A percentile compares a stretch with the other conserved stretches of the same genome.
Conservation (phyloP, 2,113 vertebrate species). For the Nerophis lumbriciformis region DNA sequence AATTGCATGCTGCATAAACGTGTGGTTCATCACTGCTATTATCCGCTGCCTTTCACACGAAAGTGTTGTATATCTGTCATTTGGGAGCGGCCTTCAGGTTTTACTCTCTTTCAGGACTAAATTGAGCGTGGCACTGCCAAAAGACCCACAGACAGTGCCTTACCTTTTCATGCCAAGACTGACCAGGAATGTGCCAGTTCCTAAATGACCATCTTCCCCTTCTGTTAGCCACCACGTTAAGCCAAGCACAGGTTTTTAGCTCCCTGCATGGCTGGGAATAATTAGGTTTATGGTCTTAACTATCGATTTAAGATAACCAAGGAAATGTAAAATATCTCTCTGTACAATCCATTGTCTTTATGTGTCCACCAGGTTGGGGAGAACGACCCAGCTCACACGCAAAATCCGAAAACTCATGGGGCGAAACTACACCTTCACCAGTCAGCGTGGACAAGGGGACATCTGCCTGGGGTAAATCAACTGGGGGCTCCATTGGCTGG, state of each 20-base stretch:
- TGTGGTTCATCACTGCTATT: not conserved
- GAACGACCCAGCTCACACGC: constrained; percentile 81
- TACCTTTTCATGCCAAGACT: constrained; percentile 32
- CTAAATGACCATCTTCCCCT: constrained; percentile 50
- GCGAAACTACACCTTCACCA: constrained; percentile 78
- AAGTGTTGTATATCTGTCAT: constrained; percentile 32
- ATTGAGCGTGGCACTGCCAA: constrained; percentile 48
- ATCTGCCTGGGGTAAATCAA: constrained; percentile 88
- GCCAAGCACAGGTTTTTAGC: constrained; percentile 28
- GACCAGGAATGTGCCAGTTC: constrained; percentile 41
- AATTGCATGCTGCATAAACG: not conserved
- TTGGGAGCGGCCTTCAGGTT: constrained; percentile 37
- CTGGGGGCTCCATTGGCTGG: constrained; percentile 82
- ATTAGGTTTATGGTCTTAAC: constrained; percentile 1
- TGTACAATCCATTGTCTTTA: constrained; percentile 8
- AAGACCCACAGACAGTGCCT: constrained; percentile 26
- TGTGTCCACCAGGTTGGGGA: constrained; percentile 80
- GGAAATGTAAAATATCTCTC: not conserved
- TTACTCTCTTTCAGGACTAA: constrained; percentile 51
- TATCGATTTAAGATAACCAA: not conserved
- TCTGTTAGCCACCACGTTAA: constrained; percentile 34
- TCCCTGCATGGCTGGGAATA: constrained; percentile 16
- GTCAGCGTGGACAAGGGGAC: constrained; percentile 89
- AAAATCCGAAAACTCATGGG: constrained; percentile 88
- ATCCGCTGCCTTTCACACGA: not conserved